phyloP scores from a whole-genome alignment of 2,888 invertebrate species.

The Tetheella fluctuosa region DNA sequence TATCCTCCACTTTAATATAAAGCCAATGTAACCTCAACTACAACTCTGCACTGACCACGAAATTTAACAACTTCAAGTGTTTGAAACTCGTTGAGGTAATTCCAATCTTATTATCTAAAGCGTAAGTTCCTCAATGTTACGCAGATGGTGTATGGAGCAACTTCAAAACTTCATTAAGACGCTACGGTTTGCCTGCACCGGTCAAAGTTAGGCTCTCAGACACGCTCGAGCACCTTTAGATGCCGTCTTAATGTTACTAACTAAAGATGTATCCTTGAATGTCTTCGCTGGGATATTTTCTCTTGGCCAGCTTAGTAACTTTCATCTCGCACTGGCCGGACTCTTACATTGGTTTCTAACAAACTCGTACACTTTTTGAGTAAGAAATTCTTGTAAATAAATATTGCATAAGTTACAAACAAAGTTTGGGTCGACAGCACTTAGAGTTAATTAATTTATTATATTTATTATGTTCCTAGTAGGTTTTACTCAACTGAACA shows the following conservation, averaged over 20 bases:
- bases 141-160: constrained; percentile 41
- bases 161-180: constrained; percentile 77
- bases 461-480: not conserved
- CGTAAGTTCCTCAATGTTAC: constrained; percentile 48
- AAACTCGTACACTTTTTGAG: not conserved
- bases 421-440: not conserved
- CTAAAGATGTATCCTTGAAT: constrained; percentile 50
- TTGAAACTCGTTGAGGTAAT: constrained; percentile 34
- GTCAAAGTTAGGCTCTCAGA: constrained; percentile 65
- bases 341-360: constrained; percentile 48
- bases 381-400: not conserved
- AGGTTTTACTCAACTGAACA: not conserved
- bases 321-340: constrained; percentile 46
- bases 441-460: not conserved
- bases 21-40: constrained; percentile 27
- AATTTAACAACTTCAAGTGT: constrained; percentile 43
- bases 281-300: constrained; percentile 49
- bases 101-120: constrained; percentile 43
- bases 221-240: constrained; percentile 62
- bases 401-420: not conserved
- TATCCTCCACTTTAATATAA: constrained; percentile 16
- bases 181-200: constrained; percentile 67
- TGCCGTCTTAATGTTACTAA: constrained; percentile 54
- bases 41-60: constrained; percentile 51
- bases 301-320: constrained; percentile 52